Conservation (phyloP, 2,113 vertebrate species). For the Pteronura brasiliensis region DNA sequence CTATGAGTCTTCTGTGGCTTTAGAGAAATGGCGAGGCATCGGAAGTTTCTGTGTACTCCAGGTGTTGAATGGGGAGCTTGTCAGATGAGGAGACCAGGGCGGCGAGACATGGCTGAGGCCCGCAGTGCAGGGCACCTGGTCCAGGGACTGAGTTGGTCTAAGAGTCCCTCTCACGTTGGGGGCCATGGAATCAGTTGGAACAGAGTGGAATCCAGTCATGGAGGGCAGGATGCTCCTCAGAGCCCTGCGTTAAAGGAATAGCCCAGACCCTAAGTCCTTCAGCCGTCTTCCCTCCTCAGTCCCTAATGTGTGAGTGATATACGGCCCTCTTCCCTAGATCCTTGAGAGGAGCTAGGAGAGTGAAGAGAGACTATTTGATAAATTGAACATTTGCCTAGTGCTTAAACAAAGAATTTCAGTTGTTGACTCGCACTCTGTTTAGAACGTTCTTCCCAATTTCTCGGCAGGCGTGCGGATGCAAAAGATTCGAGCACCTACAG, state of each 20-base stretch:
- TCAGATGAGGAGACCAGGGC: accelerated
- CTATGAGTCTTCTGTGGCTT: background rate
- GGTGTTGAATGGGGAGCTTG: background rate
- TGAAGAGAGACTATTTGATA: background rate
- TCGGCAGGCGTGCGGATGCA: background rate
- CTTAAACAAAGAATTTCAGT: background rate
- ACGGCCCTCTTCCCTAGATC: background rate
- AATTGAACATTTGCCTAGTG: background rate
- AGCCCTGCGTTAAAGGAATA: background rate
- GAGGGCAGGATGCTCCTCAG: no score
- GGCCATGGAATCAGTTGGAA: background rate
- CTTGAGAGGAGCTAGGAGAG: background rate
- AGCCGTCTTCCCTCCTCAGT: background rate
- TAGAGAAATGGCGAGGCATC: background rate
- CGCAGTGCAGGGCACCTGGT: no score
- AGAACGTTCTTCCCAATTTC: background rate
- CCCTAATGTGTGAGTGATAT: accelerated
- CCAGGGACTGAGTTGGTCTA: background rate
- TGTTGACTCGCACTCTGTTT: background rate
- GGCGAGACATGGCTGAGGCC: background rate
- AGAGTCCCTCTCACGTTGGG: background rate
- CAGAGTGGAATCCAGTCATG: background rate
- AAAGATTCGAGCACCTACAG: background rate
- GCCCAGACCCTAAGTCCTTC: background rate
- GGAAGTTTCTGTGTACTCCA: background rate